These are phyloP conservation scores for Timandra comae DNA, from an alignment of 2,888 invertebrate species.

Conservation along the genomic window DNA sequence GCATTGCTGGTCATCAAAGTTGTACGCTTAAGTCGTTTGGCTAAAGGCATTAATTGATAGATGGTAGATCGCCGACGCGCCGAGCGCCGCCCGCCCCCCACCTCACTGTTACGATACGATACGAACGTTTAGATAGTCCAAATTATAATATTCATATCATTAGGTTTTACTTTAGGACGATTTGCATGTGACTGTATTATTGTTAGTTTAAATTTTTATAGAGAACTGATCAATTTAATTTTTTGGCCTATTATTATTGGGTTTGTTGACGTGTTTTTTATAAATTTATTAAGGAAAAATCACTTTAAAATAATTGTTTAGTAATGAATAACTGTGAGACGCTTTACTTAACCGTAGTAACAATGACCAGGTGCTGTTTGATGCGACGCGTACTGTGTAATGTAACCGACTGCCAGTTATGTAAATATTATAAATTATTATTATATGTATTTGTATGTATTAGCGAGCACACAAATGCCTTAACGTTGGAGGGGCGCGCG, in stretches of 20 bases:
- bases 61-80: constrained; percentile 31
- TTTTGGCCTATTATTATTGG: constrained; percentile 54
- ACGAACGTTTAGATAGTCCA: constrained; percentile 67
- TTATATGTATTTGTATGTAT: constrained; percentile 41
- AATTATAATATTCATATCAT: constrained; percentile 75
- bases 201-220: constrained; percentile 52
- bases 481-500: constrained; percentile 50
- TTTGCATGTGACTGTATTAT: constrained; percentile 44
- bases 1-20: constrained; percentile 40
- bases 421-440: constrained; percentile 67
- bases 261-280: constrained; percentile 31
- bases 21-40: constrained; percentile 46
- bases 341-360: constrained; percentile 60
- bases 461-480: constrained; percentile 61
- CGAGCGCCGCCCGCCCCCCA: constrained; percentile 33
- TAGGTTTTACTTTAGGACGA: constrained; percentile 72
- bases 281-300: constrained; percentile 26
- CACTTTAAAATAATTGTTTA: constrained; percentile 31
- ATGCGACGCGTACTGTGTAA: constrained; percentile 33
- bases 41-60: constrained; percentile 37
- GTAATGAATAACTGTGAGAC: constrained; percentile 44
- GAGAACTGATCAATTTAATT: constrained; percentile 52
- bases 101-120: constrained; percentile 31
- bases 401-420: constrained; percentile 56
- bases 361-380: constrained; percentile 55